Conservation (phyloP, 2,113 vertebrate species). For the Bujurquina vittata region DNA sequence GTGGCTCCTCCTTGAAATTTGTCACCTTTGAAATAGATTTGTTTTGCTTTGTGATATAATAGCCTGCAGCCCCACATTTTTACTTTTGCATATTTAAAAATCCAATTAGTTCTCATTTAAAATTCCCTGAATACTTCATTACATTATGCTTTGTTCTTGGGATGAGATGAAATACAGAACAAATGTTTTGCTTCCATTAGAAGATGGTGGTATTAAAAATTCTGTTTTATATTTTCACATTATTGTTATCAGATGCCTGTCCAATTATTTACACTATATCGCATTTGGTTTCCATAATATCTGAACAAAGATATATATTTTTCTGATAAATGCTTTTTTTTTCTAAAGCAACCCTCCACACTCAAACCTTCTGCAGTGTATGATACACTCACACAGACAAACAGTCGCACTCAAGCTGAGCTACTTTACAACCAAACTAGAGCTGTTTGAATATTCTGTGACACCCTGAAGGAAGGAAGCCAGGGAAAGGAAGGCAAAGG, state of each 20-base stretch:
- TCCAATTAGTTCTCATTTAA: slow-evolving; percentile 60
- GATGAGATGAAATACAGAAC: slow-evolving; percentile 27
- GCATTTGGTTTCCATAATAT: background rate
- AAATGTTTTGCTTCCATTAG: slow-evolving; percentile 36
- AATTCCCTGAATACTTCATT: slow-evolving; percentile 61
- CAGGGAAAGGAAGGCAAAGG: background rate
- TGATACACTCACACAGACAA: background rate
- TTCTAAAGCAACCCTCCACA: rapidly evolving
- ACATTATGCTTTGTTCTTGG: slow-evolving; percentile 40
- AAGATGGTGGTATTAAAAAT: slow-evolving; percentile 6
- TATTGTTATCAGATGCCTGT: background rate
- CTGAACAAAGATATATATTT: background rate
- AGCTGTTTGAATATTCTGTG: slow-evolving; percentile 10
- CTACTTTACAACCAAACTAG: slow-evolving; percentile 23
- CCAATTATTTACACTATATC: background rate
- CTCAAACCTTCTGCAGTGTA: background rate
- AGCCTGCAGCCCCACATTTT: slow-evolving; percentile 40
- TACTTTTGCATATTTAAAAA: slow-evolving; percentile 62
- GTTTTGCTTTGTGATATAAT: slow-evolving; percentile 41
- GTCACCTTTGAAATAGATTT: slow-evolving; percentile 30
- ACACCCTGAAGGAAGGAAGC: slow-evolving; percentile 22
- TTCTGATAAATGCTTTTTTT: background rate
- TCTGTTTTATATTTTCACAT: slow-evolving; percentile 9
- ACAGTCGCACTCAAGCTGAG: background rate
- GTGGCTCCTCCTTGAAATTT: slow-evolving; percentile 7